Evolutionary conservation across 2,797 vertebrate species (phyloP), one percentile per base, ranked within the genome.

Genomic region (Columba guinea): DNA sequence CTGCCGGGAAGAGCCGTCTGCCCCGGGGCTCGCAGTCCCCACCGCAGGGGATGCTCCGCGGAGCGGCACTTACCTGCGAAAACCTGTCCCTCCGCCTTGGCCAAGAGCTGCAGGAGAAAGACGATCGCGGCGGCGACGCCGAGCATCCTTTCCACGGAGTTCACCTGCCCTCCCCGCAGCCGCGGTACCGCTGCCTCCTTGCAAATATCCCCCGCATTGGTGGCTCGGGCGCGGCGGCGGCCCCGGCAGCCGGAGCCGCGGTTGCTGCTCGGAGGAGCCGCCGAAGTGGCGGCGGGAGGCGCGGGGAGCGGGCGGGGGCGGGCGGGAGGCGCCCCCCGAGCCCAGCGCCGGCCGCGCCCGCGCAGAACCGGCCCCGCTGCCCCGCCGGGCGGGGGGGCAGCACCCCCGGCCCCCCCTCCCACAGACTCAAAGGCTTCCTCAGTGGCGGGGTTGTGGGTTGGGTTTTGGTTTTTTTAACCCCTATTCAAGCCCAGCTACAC

Each of bases 101-200:
- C 96, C 96, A 98, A 92, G 71, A 97, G 96, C 87, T 97, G 97
- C 93, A 98, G 96, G 65, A 97, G 96, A 68, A 98, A 93, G 89
- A 96, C 91, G 88, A 98, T 94, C 85, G 97, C 94, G 82, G 97
- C 97, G 44, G 44, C 44, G 44, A 95, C 96, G 96, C 97, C 95
- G 93, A 95, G 95, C 98, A 98, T 98, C 94, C 97, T 98, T 90
- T 90, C 92, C 96, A 55, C 91, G 87, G 98, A 96, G 94, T 96
- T 97, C 96, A 98, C 96, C 98, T 97, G 95, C 97, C 97, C 96
- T 96, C 94, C 76, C 96, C 97, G 92, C 95, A 84, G 97, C 96
- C 87, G 95, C 96, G 65, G 94, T 58, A 88, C 93, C 94, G 92
- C 91, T 89, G 94, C 79, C 78, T 70, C 35, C 46, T 91, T 5